Evolutionary conservation across 2,888 invertebrate genomes (phyloP).

Genomic region (Sinopyrophorus schimmeli): DNA sequence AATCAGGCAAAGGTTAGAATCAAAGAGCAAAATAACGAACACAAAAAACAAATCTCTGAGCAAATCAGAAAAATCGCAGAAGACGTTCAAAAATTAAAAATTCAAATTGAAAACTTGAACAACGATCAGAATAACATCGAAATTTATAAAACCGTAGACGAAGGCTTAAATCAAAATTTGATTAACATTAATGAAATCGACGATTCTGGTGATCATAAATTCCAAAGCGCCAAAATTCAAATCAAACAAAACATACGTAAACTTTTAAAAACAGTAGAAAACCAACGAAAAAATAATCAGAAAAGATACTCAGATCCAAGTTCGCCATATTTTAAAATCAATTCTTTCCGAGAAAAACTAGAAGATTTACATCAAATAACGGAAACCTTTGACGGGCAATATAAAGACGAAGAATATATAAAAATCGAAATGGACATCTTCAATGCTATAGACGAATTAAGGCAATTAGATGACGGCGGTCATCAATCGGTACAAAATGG

Average conservation of each 20-base stretch:
- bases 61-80: constrained; percentile 30
- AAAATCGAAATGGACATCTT: constrained; percentile 26
- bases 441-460: constrained; percentile 13
- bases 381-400: constrained; percentile 28
- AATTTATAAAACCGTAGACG: constrained; percentile 31
- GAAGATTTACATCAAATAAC: constrained; percentile 21
- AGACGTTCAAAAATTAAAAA: constrained; percentile 34
- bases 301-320: constrained; percentile 5
- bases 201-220: constrained; percentile 24
- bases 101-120: constrained; percentile 34
- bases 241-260: constrained; percentile 31
- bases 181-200: constrained; percentile 25
- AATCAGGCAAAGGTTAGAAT: constrained; percentile 20
- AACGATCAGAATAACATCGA: constrained; percentile 30
- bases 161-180: constrained; percentile 20
- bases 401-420: constrained; percentile 24
- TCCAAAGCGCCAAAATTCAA: constrained; percentile 27
- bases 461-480: constrained; percentile 17
- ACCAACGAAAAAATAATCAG: too few species aligned
- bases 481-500: constrained; percentile 18
- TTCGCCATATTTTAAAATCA: constrained; percentile 25
- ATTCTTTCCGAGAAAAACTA: constrained; percentile 27
- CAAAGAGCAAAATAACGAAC: constrained; percentile 12
- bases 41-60: constrained; percentile 11
- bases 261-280: constrained; percentile 34